Percentiles rank a stretch among this genome's conserved stretches.
Evolutionary conservation across 2,113 vertebrate genomes (phyloP).

Genomic region (Megaleporinus macrocephalus): DNA sequence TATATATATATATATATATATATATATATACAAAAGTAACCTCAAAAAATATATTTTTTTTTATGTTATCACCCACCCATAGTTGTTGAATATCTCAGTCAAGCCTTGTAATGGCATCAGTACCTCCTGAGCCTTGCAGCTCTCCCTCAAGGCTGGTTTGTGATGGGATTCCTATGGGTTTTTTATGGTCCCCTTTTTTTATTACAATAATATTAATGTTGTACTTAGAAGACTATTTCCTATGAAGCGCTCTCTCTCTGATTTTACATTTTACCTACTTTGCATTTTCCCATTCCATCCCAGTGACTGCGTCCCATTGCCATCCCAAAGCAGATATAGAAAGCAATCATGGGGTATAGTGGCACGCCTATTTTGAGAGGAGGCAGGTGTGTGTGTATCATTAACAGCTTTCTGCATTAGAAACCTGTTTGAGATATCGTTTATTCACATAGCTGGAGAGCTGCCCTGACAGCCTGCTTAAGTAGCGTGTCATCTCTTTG

Average conservation of each 20-base stretch:
- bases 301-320: not conserved
- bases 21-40: too few species aligned
- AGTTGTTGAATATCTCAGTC: not conserved
- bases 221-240: not conserved
- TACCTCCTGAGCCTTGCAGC: too few species aligned
- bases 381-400: slow-evolving; percentile 4
- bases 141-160: too few species aligned
- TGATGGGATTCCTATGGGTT: too few species aligned
- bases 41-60: too few species aligned
- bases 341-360: slow-evolving; percentile 29
- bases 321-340: not conserved
- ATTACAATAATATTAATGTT: not conserved
- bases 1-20: too few species aligned
- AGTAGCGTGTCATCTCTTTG: slow-evolving; percentile 41
- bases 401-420: slow-evolving; percentile 30
- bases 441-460: slow-evolving; percentile 40
- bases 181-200: not conserved
- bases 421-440: slow-evolving; percentile 46
- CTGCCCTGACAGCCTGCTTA: slow-evolving; percentile 19
- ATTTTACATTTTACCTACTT: not conserved
- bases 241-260: too few species aligned
- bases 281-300: not conserved
- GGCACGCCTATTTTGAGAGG: slow-evolving; percentile 39
- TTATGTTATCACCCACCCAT: too few species aligned
- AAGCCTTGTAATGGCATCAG: not conserved